A percentile compares a stretch with the other conserved stretches of the same genome.
Evolutionary conservation across 2,888 invertebrate species (phyloP).

Genomic region (Gryllus longicercus): DNA sequence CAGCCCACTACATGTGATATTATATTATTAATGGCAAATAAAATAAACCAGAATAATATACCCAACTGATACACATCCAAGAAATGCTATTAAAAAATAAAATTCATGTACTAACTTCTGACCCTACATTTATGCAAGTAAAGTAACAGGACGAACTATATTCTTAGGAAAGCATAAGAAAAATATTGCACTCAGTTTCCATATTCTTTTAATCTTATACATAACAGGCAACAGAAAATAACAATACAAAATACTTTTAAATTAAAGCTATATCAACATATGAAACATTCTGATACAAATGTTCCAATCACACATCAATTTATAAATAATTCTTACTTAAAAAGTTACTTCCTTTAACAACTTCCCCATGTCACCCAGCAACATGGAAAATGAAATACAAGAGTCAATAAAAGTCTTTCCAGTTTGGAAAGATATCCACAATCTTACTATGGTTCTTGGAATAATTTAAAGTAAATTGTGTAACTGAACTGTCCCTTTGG

Average conservation of each 20-base stretch:
- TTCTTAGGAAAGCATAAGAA: too few relatives aligned
- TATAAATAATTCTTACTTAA: not conserved
- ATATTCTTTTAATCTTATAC: not conserved
- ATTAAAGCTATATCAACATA: constrained; percentile 4
- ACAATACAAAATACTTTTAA: not conserved
- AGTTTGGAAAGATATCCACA: not conserved
- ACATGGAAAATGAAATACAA: not conserved
- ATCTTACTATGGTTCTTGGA: not conserved
- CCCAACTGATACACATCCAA: too few relatives aligned
- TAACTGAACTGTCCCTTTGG: not conserved
- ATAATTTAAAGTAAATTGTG: not conserved
- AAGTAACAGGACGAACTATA: too few relatives aligned
- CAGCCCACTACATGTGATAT: too few relatives aligned
- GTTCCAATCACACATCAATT: not conserved
- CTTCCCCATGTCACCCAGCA: not conserved
- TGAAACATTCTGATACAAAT: not conserved
- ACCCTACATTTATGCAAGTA: too few relatives aligned
- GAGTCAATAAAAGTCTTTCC: not conserved
- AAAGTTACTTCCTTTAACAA: not conserved
- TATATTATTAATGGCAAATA: too few relatives aligned
- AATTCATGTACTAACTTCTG: too few relatives aligned
- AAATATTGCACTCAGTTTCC: too few relatives aligned
- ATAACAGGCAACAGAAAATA: not conserved
- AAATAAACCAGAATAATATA: too few relatives aligned
- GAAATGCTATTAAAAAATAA: too few relatives aligned